Conservation (phyloP, 2,888 invertebrate species). For the Muscina levida region DNA sequence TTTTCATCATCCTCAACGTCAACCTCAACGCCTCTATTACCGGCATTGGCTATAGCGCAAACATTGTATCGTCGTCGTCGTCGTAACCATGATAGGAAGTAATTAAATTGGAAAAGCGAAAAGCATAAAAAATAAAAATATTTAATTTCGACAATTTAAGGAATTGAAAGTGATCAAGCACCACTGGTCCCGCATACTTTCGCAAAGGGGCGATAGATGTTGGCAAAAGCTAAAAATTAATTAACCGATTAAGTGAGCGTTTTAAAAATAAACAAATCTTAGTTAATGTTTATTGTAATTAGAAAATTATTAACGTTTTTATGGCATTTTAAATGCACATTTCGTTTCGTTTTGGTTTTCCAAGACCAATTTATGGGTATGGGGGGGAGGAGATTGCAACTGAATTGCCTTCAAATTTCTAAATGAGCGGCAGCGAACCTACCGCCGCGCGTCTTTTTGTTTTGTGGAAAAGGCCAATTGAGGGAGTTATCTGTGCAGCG, state of each 20-base stretch:
- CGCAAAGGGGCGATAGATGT: background rate
- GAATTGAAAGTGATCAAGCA: conserved; percentile 22
- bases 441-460: too few species aligned
- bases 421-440: background rate
- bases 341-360: conserved; percentile 13
- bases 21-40: background rate
- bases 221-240: conserved; percentile 37
- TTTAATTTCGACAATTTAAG: conserved; percentile 47
- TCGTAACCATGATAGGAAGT: conserved; percentile 61
- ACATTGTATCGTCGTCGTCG: too few species aligned
- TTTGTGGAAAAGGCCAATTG: too few species aligned
- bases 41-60: conserved; percentile 3
- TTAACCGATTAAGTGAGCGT: conserved; percentile 39
- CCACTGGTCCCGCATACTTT: conserved; percentile 19
- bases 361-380: too few species aligned
- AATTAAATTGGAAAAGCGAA: conserved; percentile 48
- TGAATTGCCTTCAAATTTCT: conserved; percentile 8
- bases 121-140: conserved; percentile 18
- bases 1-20: conserved; percentile 2
- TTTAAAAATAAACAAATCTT: conserved; percentile 38
- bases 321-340: conserved; percentile 37
- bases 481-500: too few species aligned
- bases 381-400: conserved; percentile 5
- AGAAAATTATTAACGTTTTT: conserved; percentile 41
- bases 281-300: conserved; percentile 21